Evolutionary conservation across 2,113 vertebrate genomes (phyloP), one percentile per base, ranked within the genome.

Genomic region (Sinocyclocheilus maitianheensis): DNA sequence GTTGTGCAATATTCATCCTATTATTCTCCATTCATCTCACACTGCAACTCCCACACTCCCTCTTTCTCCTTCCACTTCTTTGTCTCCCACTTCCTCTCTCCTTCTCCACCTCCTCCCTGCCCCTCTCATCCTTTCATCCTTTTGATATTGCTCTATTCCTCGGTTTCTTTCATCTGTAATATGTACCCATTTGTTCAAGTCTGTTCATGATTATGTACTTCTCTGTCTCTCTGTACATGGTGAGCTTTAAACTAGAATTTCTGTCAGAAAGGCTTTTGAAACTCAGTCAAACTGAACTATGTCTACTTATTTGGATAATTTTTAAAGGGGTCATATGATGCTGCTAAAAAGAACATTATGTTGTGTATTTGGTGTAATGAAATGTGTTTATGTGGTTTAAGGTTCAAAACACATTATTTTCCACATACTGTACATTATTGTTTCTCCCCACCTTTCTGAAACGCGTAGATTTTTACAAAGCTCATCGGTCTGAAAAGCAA

Each of bases 131-230:
- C 26, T 82, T 86, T 65, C 71, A 84, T 83, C 81, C 37, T 81
- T 67, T 60, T 80, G 85, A 34, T 63, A 86, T 84, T 84, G 75
- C 81, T 80, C 30, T 63, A 69, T 84, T 84, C 67, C 81, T 89
- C n/a, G 72, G 14, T 79, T 80, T 69, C 85, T 81, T 88, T 88
- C 87, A 88, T 84, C 81, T 84, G 67, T 80, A 75, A 63, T 60
- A 87, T 81, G 30, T 76, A 80, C 43, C 58, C 55, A 53, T 74
- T 87, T 88, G 87, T 85, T 84, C 69, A 79, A 71, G 46, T 76
- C 55, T 60, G 62, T 48, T 26, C 80, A 67, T 82, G 67, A 24
- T 83, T 62, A 74, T 24, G 43, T 16, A 63, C 62, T 71, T 65
- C 65, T 51, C 20, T 77, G 43, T 77, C 60, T 74, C 69, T 74